These are phyloP conservation scores for Chrysemys picta DNA, from an alignment of 2,113 vertebrate species.

Conservation along the genomic window DNA sequence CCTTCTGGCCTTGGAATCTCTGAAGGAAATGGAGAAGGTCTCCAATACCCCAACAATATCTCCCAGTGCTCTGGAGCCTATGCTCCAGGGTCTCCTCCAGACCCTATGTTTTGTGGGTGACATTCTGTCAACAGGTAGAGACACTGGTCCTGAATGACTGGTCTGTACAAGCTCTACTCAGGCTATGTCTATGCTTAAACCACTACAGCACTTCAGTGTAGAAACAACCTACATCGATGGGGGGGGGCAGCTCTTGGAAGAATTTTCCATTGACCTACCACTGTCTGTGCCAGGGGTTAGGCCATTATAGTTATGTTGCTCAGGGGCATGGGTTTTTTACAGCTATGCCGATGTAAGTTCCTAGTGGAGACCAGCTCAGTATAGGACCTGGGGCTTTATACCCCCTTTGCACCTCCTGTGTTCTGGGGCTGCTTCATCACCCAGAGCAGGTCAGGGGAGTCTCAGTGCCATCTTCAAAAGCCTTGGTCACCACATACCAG, in stretches of 20 bases:
- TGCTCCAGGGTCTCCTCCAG: background rate
- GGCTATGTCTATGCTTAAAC: too few species aligned
- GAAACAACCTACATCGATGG: too few species aligned
- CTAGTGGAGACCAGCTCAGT: too few species aligned
- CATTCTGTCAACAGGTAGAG: too few species aligned
- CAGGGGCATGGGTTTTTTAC: background rate
- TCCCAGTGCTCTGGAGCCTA: background rate
- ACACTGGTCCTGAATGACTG: background rate
- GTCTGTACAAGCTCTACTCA: background rate
- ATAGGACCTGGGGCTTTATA: background rate
- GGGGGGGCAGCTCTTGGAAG: background rate
- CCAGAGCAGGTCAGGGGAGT: background rate
- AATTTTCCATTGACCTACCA: background rate
- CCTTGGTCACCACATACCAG: background rate
- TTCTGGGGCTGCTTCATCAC: background rate
- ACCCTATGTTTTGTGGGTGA: background rate
- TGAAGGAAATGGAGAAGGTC: background rate
- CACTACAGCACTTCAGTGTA: too few species aligned
- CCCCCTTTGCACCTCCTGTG: background rate
- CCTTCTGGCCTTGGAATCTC: too few species aligned
- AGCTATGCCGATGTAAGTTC: background rate
- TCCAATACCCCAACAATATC: background rate
- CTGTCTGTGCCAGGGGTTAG: background rate
- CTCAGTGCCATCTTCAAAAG: background rate
- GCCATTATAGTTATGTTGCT: background rate